A percentile compares a stretch with the other conserved stretches of the same genome.
These are phyloP conservation scores for Salticus scenicus DNA, from an alignment of 2,888 invertebrate species.

Conservation along the genomic window DNA sequence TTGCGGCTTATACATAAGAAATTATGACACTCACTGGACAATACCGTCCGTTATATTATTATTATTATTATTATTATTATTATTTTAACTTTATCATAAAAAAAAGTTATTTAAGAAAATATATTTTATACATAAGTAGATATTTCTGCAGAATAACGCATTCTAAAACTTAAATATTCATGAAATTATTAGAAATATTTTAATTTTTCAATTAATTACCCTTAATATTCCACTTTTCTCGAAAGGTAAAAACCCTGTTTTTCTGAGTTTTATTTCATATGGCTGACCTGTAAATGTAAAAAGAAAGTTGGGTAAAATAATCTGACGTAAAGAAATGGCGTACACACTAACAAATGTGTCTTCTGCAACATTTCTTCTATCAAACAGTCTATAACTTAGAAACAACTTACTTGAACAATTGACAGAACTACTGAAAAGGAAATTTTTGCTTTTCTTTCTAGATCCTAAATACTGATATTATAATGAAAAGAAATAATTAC, in stretches of 20 bases:
- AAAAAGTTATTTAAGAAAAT: no score
- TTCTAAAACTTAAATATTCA: no score
- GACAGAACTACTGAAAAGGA: not conserved
- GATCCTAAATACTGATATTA: not conserved
- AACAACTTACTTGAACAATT: slow-evolving; percentile 2
- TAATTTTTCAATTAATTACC: not conserved
- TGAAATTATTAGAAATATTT: no score
- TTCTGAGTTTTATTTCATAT: slow-evolving; percentile 96
- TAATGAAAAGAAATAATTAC: no score
- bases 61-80: no score
- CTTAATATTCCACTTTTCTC: slow-evolving; percentile 77
- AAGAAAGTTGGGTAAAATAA: not conserved
- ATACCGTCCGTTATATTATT: no score
- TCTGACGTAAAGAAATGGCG: not conserved
- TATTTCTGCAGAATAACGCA: no score
- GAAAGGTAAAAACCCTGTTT: slow-evolving; percentile 86
- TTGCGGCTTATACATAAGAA: no score
- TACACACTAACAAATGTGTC: not conserved
- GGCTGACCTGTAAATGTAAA: slow-evolving; percentile 82
- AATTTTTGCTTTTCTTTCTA: not conserved
- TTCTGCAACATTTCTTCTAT: not conserved
- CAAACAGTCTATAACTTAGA: not conserved
- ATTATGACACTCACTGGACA: no score
- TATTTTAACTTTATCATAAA: no score
- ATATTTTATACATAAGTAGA: no score